Evolutionary conservation across 2,888 invertebrate genomes (phyloP).

Genomic region (Lasioglossum morio): DNA sequence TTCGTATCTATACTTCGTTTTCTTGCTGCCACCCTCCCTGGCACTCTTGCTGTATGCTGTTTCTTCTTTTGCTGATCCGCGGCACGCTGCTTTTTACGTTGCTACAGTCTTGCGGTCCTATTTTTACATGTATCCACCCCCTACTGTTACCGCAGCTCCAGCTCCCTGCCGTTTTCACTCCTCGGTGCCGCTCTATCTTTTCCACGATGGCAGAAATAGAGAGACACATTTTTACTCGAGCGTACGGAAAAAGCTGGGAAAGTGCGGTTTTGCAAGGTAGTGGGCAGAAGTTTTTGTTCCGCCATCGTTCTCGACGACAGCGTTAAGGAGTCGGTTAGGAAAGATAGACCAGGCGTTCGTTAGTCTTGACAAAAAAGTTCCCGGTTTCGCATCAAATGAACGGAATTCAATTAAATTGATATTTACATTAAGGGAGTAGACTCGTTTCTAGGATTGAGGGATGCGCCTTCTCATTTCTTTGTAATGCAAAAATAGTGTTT

Average conservation of each 20-base stretch:
- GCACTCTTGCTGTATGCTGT: constrained; percentile 46
- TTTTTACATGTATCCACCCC: constrained; percentile 65
- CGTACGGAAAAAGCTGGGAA: constrained; percentile 74
- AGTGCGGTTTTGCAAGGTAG: constrained; percentile 77
- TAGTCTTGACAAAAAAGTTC: constrained; percentile 18
- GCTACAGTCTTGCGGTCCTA: constrained; percentile 66
- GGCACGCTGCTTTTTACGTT: constrained; percentile 58
- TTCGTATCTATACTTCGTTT: constrained; percentile 45
- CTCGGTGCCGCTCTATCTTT: constrained; percentile 49
- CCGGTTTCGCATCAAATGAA: neutral
- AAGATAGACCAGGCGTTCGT: constrained; percentile 34
- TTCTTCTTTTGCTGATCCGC: constrained; percentile 57
- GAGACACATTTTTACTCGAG: constrained; percentile 76
- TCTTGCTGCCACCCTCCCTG: constrained; percentile 57
- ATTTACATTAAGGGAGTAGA: neutral
- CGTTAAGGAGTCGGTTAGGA: constrained; percentile 47
- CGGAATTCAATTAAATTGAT: neutral
- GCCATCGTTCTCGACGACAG: constrained; percentile 42
- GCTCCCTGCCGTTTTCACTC: constrained; percentile 34
- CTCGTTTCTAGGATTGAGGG: too few species aligned
- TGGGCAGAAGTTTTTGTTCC: constrained; percentile 75
- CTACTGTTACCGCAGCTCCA: constrained; percentile 14
- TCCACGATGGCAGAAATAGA: constrained; percentile 65
- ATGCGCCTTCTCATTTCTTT: too few species aligned
- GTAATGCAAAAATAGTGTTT: too few species aligned